A percentile compares a stretch with the other conserved stretches of the same genome.
Evolutionary conservation across 2,113 vertebrate species (phyloP).

Genomic region (Struthidea cinerea): DNA sequence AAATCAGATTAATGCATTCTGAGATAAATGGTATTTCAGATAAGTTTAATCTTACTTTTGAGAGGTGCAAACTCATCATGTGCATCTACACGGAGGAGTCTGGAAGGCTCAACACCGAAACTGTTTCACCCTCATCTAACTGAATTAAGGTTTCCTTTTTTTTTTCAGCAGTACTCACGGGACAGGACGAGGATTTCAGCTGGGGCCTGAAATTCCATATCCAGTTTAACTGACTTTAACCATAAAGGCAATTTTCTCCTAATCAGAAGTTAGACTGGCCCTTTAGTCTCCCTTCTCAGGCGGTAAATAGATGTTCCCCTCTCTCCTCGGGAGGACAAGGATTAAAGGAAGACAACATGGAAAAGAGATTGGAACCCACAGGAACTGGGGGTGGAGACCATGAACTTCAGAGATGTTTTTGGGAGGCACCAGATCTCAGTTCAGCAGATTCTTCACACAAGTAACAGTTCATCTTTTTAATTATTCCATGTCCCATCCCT

Average conservation of each 20-base stretch:
- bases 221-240: not conserved
- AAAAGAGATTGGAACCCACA: not conserved
- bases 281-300: not conserved
- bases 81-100: not conserved
- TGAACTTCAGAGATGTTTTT: not conserved
- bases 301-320: not conserved
- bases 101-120: not conserved
- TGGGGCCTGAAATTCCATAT: not conserved
- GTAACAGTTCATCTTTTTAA: not conserved
- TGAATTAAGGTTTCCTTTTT: not conserved
- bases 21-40: conserved; percentile 38
- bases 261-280: not conserved
- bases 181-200: not conserved
- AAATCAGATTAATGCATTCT: conserved; percentile 28
- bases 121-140: not conserved
- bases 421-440: not conserved
- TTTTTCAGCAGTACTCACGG: not conserved
- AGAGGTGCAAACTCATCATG: conserved; percentile 20
- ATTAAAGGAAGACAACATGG: not conserved
- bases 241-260: not conserved
- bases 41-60: conserved; percentile 35
- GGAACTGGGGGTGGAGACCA: not conserved
- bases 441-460: not conserved
- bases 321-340: not conserved
- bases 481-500: not conserved